Conservation (phyloP, 1,140 invertebrate genomes). For the Aethina tumida region DNA sequence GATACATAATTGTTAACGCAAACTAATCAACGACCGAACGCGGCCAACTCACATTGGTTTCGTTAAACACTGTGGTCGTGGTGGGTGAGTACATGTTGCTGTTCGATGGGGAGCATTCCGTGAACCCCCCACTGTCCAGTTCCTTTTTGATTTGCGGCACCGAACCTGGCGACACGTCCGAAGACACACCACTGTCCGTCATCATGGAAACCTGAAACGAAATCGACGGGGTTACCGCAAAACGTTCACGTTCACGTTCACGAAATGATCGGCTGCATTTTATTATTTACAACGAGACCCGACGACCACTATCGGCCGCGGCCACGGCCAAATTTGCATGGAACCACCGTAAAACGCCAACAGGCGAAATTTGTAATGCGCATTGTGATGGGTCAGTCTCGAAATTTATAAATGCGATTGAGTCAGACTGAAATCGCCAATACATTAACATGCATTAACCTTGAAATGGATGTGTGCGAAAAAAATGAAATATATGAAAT, state of each 20-base stretch:
- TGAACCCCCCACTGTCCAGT: slow-evolving; percentile 38
- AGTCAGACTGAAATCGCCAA: too few species aligned
- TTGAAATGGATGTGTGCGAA: too few species aligned
- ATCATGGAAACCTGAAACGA: slow-evolving; percentile 48
- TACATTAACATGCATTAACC: too few species aligned
- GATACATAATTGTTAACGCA: slow-evolving; percentile 11
- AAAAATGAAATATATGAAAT: too few species aligned
- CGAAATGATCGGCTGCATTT: slow-evolving; percentile 3
- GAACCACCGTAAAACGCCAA: not conserved
- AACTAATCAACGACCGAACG: not conserved
- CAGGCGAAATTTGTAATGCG: too few species aligned
- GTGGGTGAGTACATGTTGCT: slow-evolving; percentile 47
- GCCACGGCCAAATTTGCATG: slow-evolving; percentile 2
- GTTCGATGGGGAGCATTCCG: slow-evolving; percentile 43
- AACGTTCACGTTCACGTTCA: slow-evolving; percentile 2
- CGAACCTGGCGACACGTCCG: slow-evolving; percentile 38
- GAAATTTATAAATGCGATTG: too few species aligned
- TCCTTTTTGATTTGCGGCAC: slow-evolving; percentile 49
- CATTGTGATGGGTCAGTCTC: too few species aligned
- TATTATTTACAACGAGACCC: slow-evolving; percentile 10
- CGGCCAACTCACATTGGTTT: slow-evolving; percentile 25
- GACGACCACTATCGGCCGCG: slow-evolving; percentile 4
- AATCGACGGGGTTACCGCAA: slow-evolving; percentile 4
- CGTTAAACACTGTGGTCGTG: slow-evolving; percentile 38
- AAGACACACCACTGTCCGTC: slow-evolving; percentile 38